A percentile compares a stretch with the other conserved stretches of the same genome.
These are phyloP conservation scores for Arvicanthis niloticus DNA, from an alignment of 2,113 vertebrate species.

Conservation along the genomic window DNA sequence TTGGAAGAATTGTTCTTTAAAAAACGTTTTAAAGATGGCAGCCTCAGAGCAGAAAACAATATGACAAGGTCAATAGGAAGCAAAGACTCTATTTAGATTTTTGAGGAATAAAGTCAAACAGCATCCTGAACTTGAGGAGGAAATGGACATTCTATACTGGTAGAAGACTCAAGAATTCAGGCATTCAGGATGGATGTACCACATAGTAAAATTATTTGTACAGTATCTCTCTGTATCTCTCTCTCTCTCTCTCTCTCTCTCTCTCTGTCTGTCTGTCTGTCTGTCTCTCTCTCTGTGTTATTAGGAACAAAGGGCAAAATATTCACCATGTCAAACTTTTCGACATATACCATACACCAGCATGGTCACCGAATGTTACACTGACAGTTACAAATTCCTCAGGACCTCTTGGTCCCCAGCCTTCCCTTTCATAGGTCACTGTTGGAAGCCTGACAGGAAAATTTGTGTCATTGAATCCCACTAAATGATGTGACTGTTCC, in stretches of 20 bases:
- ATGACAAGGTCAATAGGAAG: not conserved
- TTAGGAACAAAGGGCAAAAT: slow-evolving; percentile 40
- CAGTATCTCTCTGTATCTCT: not conserved
- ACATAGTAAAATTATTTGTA: slow-evolving; percentile 12
- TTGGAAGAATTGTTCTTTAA: slow-evolving; percentile 51
- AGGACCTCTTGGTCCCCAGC: not conserved
- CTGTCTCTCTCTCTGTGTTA: too few relatives aligned
- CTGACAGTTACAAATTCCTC: not conserved
- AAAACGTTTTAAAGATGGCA: not conserved
- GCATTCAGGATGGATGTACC: not conserved
- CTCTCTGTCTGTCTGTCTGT: too few relatives aligned
- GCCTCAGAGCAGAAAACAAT: slow-evolving; percentile 43
- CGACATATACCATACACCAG: slow-evolving; percentile 9
- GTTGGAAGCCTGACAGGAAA: not conserved
- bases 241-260: too few relatives aligned
- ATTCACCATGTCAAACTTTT: slow-evolving; percentile 44
- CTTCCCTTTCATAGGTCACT: not conserved
- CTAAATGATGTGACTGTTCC: not conserved
- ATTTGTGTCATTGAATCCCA: not conserved
- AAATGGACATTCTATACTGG: slow-evolving; percentile 18
- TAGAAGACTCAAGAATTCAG: not conserved
- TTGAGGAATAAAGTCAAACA: not conserved
- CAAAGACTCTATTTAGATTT: not conserved
- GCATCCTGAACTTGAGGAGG: slow-evolving; percentile 43
- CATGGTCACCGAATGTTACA: not conserved